Evolutionary conservation across 1,140 invertebrate genomes (phyloP).

Genomic region (Drosophila hydei): DNA sequence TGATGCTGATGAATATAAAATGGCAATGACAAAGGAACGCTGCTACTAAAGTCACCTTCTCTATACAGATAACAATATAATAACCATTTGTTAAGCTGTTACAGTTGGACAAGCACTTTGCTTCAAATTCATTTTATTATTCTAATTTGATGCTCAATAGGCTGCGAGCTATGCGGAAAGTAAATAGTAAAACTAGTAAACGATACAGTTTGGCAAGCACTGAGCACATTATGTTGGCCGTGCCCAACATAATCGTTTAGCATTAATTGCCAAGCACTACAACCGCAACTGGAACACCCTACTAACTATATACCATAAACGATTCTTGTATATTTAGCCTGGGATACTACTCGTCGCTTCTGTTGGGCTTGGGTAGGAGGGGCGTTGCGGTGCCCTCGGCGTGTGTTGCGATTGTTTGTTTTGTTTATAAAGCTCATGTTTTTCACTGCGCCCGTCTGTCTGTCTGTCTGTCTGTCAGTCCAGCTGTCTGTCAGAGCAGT

Average conservation of each 20-base stretch:
- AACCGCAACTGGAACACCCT: conserved; percentile 37
- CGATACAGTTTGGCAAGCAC: conserved; percentile 25
- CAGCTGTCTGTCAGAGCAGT: conserved; percentile 22
- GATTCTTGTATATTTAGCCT: not conserved
- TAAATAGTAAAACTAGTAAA: too few relatives aligned
- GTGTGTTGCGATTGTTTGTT: conserved; percentile 64
- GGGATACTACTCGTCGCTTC: not conserved
- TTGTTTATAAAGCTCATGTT: conserved; percentile 79
- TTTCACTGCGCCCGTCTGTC: conserved; percentile 61
- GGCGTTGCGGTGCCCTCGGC: conserved; percentile 9
- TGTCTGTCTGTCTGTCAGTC: conserved; percentile 1
- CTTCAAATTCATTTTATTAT: too few relatives aligned
- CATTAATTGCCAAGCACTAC: conserved; percentile 57
- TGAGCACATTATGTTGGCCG: too few relatives aligned
- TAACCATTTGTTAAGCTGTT: too few relatives aligned
- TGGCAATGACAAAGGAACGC: too few relatives aligned
- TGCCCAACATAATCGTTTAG: conserved; percentile 57
- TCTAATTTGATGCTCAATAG: too few relatives aligned
- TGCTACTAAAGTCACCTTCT: too few relatives aligned
- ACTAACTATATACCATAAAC: conserved; percentile 3
- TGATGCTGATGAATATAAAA: too few relatives aligned
- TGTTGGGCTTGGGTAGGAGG: not conserved
- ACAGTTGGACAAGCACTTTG: too few relatives aligned
- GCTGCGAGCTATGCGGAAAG: too few relatives aligned
- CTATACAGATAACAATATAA: too few relatives aligned